Percentiles rank a stretch among this genome's conserved stretches.
Conservation (phyloP, 2,797 vertebrate species). For the Helostoma temminkii region DNA sequence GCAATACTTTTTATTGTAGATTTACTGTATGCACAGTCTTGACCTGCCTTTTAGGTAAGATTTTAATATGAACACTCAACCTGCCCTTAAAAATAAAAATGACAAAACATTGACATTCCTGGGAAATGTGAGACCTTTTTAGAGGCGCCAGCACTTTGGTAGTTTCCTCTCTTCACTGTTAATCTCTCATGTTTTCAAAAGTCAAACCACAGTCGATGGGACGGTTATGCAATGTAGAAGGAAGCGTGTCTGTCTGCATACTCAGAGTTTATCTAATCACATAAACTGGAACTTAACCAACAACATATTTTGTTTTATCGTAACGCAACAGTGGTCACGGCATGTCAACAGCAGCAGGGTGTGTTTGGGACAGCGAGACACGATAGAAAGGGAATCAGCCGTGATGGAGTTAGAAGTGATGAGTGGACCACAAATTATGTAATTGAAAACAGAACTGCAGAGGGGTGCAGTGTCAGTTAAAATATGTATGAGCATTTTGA, state of each 20-base stretch:
- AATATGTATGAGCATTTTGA: not conserved
- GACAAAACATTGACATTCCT: slow-evolving; percentile 23
- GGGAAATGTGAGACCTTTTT: slow-evolving; percentile 42
- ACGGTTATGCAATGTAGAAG: slow-evolving; percentile 57
- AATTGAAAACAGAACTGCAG: slow-evolving; percentile 7
- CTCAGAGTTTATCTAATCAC: slow-evolving; percentile 66
- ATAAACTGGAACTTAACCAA: slow-evolving; percentile 38
- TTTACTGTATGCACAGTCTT: too few relatives aligned
- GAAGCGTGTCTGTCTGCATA: slow-evolving; percentile 44
- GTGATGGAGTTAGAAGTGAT: not conserved
- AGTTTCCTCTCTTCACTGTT: slow-evolving; percentile 22
- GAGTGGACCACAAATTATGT: not conserved
- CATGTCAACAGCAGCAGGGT: slow-evolving; percentile 19
- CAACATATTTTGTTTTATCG: slow-evolving; percentile 58
- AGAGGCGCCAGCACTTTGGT: slow-evolving; percentile 18
- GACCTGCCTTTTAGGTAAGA: not conserved
- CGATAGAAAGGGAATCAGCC: slow-evolving; percentile 17
- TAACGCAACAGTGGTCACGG: slow-evolving; percentile 18
- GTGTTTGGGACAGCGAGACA: not conserved
- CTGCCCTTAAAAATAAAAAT: slow-evolving; percentile 14
- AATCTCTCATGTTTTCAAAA: slow-evolving; percentile 47
- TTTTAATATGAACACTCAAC: slow-evolving; percentile 15
- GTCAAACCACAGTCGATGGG: slow-evolving; percentile 44
- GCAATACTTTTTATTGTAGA: not conserved
- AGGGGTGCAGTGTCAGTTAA: not conserved